Evolutionary conservation across 2,888 invertebrate genomes (phyloP).

Genomic region (Tachina lurida): DNA sequence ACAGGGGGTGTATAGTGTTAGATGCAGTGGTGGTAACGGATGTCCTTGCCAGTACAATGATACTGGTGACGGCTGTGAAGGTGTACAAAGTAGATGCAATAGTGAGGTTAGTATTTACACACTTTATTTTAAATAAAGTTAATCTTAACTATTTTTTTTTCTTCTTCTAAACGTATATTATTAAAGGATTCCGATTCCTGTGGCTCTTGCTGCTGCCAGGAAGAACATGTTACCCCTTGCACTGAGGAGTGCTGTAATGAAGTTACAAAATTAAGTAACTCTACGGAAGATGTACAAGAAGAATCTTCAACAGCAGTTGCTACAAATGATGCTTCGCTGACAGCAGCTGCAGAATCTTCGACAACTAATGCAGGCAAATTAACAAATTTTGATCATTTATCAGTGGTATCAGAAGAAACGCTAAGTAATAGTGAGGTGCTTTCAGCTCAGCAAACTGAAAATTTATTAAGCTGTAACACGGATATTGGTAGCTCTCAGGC

Average conservation of each 20-base stretch:
- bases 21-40: conserved; percentile 76
- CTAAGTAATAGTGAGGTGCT: conserved; percentile 80
- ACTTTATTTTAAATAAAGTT: not conserved
- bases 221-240: conserved; percentile 76
- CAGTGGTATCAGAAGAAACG: conserved; percentile 90
- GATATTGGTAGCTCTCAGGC: conserved; percentile 77
- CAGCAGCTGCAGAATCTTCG: conserved; percentile 36
- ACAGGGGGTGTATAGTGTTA: conserved; percentile 70
- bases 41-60: conserved; percentile 75
- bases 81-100: conserved; percentile 74
- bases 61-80: conserved; percentile 77
- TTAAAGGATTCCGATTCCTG: conserved; percentile 82
- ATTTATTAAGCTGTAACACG: conserved; percentile 74
- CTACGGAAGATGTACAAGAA: conserved; percentile 62
- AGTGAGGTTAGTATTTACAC: conserved; percentile 77
- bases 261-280: conserved; percentile 69
- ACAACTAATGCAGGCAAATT: conserved; percentile 70
- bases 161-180: no score
- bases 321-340: conserved; percentile 9
- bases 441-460: conserved; percentile 74
- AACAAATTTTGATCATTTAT: conserved; percentile 87
- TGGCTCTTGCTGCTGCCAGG: conserved; percentile 80
- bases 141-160: no score
- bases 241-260: conserved; percentile 78
- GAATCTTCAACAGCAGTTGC: conserved; percentile 3